phyloP scores from a whole-genome alignment of 2,797 vertebrate species.

The Acanthornis magna region DNA sequence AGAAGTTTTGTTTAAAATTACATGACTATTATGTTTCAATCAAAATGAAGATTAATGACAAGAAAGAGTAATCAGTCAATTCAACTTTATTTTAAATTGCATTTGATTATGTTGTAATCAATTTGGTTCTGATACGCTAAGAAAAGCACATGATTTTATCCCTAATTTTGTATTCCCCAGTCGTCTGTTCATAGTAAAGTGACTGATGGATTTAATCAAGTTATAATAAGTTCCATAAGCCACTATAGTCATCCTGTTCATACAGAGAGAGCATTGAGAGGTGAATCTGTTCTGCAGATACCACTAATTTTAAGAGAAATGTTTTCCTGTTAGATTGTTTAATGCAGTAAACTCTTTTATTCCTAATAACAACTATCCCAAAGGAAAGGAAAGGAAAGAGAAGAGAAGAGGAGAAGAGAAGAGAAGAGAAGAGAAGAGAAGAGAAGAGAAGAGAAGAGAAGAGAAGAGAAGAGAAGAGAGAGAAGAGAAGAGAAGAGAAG shows the following conservation, averaged over 20 bases:
- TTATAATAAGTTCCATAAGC: background rate
- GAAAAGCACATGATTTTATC: background rate
- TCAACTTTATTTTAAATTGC: background rate
- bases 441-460: too few species aligned
- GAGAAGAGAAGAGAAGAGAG: too few species aligned
- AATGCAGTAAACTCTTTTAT: background rate
- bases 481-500: too few species aligned
- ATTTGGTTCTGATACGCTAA: background rate
- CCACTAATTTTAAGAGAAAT: background rate
- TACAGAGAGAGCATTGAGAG: background rate
- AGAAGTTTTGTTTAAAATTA: background rate
- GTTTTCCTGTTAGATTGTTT: background rate
- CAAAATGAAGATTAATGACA: background rate
- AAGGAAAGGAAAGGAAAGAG: background rate
- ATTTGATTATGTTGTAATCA: background rate
- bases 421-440: too few species aligned
- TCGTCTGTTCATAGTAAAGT: background rate
- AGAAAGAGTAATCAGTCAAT: background rate
- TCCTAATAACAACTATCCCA: background rate
- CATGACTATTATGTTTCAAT: background rate
- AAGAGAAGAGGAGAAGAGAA: too few species aligned
- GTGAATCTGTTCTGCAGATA: background rate
- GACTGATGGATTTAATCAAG: background rate
- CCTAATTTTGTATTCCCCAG: background rate
- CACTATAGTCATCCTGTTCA: background rate